Conservation (phyloP, 2,797 vertebrate genomes). For the Bradypus variegatus region DNA sequence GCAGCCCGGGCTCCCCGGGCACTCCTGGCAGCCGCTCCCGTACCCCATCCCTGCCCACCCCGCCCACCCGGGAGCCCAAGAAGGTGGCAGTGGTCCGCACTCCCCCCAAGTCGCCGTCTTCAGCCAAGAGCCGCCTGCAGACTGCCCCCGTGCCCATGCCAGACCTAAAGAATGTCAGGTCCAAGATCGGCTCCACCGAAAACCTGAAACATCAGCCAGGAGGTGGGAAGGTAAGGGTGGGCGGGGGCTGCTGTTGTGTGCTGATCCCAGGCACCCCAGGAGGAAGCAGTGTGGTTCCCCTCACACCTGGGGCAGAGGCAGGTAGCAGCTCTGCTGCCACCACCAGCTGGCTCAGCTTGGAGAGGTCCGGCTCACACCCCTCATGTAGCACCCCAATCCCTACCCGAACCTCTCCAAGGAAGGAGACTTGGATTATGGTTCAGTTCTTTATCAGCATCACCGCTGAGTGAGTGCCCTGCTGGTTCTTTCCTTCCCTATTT, state of each 20-base stretch:
- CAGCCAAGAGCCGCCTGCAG: constrained; percentile 83
- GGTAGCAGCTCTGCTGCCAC: not conserved
- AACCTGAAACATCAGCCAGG: constrained; percentile 96
- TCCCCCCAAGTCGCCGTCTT: constrained; percentile 90
- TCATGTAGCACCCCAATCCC: not conserved
- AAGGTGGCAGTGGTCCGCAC: constrained; percentile 94
- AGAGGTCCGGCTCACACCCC: not conserved
- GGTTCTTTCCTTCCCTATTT: not conserved
- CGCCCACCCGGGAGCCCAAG: constrained; percentile 88
- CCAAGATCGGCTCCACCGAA: constrained; percentile 94
- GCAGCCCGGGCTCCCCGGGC: constrained; percentile 90
- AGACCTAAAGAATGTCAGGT: constrained; percentile 88
- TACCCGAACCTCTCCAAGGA: not conserved
- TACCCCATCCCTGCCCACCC: constrained; percentile 81
- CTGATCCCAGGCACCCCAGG: too few relatives aligned
- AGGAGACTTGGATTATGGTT: not conserved
- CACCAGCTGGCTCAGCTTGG: not conserved
- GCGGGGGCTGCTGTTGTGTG: fast-evolving
- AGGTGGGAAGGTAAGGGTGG: constrained; percentile 86
- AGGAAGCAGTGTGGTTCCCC: not conserved
- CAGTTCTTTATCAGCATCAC: not conserved
- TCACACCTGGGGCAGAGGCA: not conserved
- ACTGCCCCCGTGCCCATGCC: constrained; percentile 84
- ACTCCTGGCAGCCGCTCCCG: constrained; percentile 86
- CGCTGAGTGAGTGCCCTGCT: not conserved